Base-by-base conservation (phyloP, 2,888 invertebrate species). In the Camponotus fellah region DNA sequence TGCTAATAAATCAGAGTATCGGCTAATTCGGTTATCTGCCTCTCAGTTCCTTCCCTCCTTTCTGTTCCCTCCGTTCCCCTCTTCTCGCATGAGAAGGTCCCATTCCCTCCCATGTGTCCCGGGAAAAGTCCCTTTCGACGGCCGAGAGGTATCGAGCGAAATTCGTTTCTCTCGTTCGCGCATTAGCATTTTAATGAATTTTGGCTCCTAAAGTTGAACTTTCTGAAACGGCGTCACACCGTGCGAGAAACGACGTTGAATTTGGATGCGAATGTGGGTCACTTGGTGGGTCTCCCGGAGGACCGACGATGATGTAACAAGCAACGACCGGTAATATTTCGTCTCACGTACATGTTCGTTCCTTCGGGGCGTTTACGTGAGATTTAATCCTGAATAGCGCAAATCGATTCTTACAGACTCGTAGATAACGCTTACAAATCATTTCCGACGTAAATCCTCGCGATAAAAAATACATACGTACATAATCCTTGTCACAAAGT, bases 1-100 rank as follows among this genome's bases (percentile, higher is more conserved):
- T 82, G 82, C 85, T 87, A 88, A 91, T 91, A 88, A 91, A 90
- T 91, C 90, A 86, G 87, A 88, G 88, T 91, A 92, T 91, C 88
- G 90, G 84, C 87, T 91, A 92, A 92, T 92, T 92, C 88, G 86
- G 89, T 92, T 92, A 91, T 85, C 83, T 43, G 66, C 65, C 66
- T 82, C 66, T 76, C 77, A 77, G 56, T 69, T 72, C 34, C 46
- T 53, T 37, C 58, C 68, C 66, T 60, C 46, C 80, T 60, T 9
- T 53, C 49, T 6, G 49, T 17, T 49, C 49, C 6, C 46, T 17
- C 46, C 17, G 26, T 14, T 46, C 14, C 17, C 17, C n/a, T 37
- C 65, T 32, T 43, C 46, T 17, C 34, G 21, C 14, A 37, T 14
- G 46, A 68, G 26, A 26, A 26, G 40, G 56, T 68, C 53, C 53